Percentiles rank a stretch among this genome's conserved stretches.
These are phyloP conservation scores for Lynx canadensis DNA, from an alignment of 2,113 vertebrate species.

Conservation along the genomic window DNA sequence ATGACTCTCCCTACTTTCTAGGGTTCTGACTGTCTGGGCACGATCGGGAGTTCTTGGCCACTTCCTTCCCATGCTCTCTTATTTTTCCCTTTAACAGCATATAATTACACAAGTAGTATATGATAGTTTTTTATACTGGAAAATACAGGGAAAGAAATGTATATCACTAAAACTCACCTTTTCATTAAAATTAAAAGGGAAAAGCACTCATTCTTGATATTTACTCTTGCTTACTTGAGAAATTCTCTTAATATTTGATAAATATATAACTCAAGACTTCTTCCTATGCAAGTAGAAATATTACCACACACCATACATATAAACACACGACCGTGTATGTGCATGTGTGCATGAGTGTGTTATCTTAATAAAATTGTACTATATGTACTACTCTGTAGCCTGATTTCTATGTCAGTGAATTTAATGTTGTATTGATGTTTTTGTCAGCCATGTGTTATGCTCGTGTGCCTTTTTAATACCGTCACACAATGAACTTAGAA, in stretches of 20 bases:
- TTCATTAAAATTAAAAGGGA: conserved; percentile 6
- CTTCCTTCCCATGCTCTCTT: background rate
- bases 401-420: background rate
- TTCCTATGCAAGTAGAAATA: background rate
- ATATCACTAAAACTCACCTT: background rate
- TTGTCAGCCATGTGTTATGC: background rate
- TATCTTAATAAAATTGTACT: background rate
- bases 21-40: background rate
- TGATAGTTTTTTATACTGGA: background rate
- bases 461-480: background rate
- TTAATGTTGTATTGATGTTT: background rate
- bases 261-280: background rate
- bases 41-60: background rate
- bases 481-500: background rate
- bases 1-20: background rate
- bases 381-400: background rate
- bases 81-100: background rate
- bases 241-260: background rate
- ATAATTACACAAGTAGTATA: background rate
- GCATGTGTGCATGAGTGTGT: background rate
- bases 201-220: background rate
- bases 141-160: background rate
- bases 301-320: background rate
- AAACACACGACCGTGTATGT: background rate
- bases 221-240: conserved; percentile 16